A percentile compares a stretch with the other conserved stretches of the same genome.
Conservation (phyloP, 2,113 vertebrate species). For the Epinephelus lanceolatus region DNA sequence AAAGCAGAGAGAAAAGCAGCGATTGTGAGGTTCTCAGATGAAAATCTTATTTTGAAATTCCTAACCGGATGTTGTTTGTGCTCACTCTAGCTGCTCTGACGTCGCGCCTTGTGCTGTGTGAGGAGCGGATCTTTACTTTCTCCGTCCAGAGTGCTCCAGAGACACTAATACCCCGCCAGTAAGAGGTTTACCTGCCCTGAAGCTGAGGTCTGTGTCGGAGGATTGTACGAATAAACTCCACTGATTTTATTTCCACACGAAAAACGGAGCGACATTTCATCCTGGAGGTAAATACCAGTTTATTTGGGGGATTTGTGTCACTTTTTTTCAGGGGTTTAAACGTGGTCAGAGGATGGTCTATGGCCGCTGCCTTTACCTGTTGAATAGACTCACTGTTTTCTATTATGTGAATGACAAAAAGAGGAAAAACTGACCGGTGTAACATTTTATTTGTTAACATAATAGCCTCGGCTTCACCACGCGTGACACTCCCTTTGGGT, state of each 20-base stretch:
- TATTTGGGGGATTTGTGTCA: background rate
- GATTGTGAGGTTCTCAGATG: too few relatives aligned
- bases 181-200: constrained; percentile 70
- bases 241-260: background rate
- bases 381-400: constrained; percentile 35
- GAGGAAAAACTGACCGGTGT: background rate
- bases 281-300: constrained; percentile 38
- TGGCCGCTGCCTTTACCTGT: constrained; percentile 8
- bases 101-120: background rate
- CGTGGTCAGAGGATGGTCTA: background rate
- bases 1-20: too few relatives aligned
- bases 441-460: constrained; percentile 9
- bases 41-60: constrained; percentile 36
- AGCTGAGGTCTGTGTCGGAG: background rate
- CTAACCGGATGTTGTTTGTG: accelerated
- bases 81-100: accelerated
- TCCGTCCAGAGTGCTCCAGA: constrained; percentile 34
- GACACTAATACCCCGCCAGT: constrained; percentile 31
- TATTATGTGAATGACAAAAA: constrained; percentile 45
- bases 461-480: background rate
- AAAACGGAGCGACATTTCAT: background rate
- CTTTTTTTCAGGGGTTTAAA: background rate
- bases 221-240: constrained; percentile 1
- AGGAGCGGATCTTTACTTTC: constrained; percentile 48
- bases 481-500: constrained; percentile 45